Evolutionary conservation across 1,140 invertebrate species (phyloP), one percentile per base, ranked within the genome.

Genomic region (Drosophila sp.): DNA sequence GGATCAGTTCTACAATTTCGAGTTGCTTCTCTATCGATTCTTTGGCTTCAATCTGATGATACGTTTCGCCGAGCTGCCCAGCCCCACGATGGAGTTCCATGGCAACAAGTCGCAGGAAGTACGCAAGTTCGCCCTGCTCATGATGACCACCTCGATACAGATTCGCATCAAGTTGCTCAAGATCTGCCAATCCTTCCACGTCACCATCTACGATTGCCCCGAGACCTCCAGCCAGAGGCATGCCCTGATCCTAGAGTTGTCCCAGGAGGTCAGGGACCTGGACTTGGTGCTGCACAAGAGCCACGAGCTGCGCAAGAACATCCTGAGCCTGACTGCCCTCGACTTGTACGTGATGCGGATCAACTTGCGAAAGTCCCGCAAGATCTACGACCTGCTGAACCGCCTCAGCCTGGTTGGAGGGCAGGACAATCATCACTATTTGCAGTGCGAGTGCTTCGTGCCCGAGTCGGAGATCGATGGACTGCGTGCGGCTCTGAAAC

Each of bases 401-500:
- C 92, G 97, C 30, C 97, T 98, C 92, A 97, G 97, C 90, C 92
- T 96, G 65, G 97, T 98, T 90, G 97, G 97, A 76, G 95, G 96
- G 92, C 95, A 96, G 80, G 95, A 97, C 6, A 96, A 96, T 27
- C 97, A 98, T 89, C 96, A 96, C 72, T 99, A 98, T 93, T 93
- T 99, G 40, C 98, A 99, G 73, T 98, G 96, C 6, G 98, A 99
- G 93, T 98, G 97, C 92, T 99, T 98, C 98, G 96, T 98, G 73
- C 97, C 98, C 0, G 94, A 95, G 0, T 93, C 94, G 33, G 96
- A 99, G 79, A 93, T 98, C 25, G 94, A 95, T 23, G 94, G 94
- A 32, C 97, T 99, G 38, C 96, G 97, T 79, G 94, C 95, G 66
- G 97, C 97, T 8, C 93, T 99, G 6, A 94, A 95, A 50, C 94